These are phyloP conservation scores for Scaptomyza hsui DNA, from an alignment of 1,140 invertebrate genomes.

Conservation along the genomic window DNA sequence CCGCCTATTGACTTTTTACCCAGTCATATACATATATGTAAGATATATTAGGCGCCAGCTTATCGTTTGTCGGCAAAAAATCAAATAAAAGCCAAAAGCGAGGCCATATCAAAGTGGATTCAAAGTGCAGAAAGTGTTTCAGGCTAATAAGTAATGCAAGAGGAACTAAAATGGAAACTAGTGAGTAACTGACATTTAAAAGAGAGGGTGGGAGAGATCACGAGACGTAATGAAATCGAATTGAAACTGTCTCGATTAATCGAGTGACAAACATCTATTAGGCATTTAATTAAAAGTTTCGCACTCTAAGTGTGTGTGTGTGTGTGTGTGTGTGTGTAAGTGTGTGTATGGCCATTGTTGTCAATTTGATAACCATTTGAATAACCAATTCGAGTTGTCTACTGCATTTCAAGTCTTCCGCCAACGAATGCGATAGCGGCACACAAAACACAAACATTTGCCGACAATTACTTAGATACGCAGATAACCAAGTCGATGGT, in stretches of 20 bases:
- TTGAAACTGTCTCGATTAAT: slow-evolving; percentile 54
- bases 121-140: slow-evolving; percentile 69
- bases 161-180: background rate
- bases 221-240: slow-evolving; percentile 57
- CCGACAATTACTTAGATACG: slow-evolving; percentile 74
- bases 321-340: background rate
- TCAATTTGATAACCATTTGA: slow-evolving; percentile 59
- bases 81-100: slow-evolving; percentile 49
- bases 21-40: slow-evolving; percentile 2
- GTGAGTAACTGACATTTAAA: background rate
- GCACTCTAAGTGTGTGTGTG: slow-evolving; percentile 27
- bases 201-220: slow-evolving; percentile 16
- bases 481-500: slow-evolving; percentile 48
- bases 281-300: slow-evolving; percentile 80
- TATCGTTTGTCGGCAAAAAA: slow-evolving; percentile 56
- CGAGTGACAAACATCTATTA: slow-evolving; percentile 80
- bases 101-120: slow-evolving; percentile 16
- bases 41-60: slow-evolving; percentile 44
- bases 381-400: slow-evolving; percentile 53
- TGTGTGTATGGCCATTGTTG: slow-evolving; percentile 26
- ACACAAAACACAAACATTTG: slow-evolving; percentile 74
- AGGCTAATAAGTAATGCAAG: slow-evolving; percentile 6
- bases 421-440: slow-evolving; percentile 57
- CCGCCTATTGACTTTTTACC: slow-evolving; percentile 30
- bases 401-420: slow-evolving; percentile 76